Evolutionary conservation across 2,797 vertebrate genomes (phyloP).

Genomic region (Cryptoblepharus egeriae): DNA sequence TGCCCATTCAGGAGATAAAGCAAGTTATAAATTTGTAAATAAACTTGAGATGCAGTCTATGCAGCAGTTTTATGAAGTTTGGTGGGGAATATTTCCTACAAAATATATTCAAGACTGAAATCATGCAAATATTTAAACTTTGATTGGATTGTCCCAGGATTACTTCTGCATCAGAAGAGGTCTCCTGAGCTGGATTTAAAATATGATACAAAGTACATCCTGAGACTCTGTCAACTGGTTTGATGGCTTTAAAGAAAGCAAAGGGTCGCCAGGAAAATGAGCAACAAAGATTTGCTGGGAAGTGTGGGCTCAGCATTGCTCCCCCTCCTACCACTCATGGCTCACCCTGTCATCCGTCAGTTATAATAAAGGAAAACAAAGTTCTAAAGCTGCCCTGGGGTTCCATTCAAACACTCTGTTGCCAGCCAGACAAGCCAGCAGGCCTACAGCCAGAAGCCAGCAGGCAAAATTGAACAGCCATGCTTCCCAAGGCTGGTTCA

Average conservation of each 20-base stretch:
- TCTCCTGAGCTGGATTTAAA: background rate
- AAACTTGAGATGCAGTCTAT: background rate
- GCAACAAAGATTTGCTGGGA: slow-evolving; percentile 65
- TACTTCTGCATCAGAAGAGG: slow-evolving; percentile 11
- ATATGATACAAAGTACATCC: background rate
- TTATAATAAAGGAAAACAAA: slow-evolving; percentile 78
- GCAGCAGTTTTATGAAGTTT: background rate
- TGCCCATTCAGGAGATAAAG: too few species aligned
- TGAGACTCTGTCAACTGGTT: slow-evolving; percentile 36
- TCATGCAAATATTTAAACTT: background rate
- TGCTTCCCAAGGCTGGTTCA: slow-evolving; percentile 76
- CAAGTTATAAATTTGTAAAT: too few species aligned
- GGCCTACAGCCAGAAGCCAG: slow-evolving; percentile 83
- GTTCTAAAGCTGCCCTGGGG: slow-evolving; percentile 81
- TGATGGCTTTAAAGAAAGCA: slow-evolving; percentile 35
- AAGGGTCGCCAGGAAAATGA: slow-evolving; percentile 30
- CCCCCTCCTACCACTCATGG: slow-evolving; percentile 48
- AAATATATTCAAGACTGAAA: background rate
- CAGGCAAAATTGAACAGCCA: slow-evolving; percentile 83
- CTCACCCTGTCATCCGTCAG: slow-evolving; percentile 76
- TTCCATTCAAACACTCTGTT: slow-evolving; percentile 77
- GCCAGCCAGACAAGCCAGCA: slow-evolving; percentile 74
- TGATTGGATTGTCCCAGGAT: background rate
- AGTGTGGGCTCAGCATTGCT: slow-evolving; percentile 26
- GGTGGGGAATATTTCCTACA: background rate